phyloP scores from a whole-genome alignment of 2,113 vertebrate species.

The Phylloscopus trochilus region DNA sequence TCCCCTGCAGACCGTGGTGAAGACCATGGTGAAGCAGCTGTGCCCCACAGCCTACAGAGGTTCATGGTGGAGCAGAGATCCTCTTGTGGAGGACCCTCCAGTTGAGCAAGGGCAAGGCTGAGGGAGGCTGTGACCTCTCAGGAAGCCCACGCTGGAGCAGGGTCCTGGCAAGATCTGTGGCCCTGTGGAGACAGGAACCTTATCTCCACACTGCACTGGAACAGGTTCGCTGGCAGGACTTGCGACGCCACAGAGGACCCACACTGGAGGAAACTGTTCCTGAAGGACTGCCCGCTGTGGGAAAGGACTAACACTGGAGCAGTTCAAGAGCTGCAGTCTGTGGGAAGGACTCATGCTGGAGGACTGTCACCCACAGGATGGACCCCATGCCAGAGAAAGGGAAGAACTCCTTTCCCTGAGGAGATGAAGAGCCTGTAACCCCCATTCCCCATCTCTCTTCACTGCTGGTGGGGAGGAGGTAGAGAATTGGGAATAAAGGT shows the following conservation, averaged over 20 bases:
- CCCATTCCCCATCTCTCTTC: not conserved
- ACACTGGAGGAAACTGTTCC: not conserved
- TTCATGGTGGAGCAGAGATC: not conserved
- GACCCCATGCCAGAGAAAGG: not conserved
- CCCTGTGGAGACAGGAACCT: not conserved
- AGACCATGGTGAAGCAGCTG: not conserved
- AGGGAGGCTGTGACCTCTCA: not conserved
- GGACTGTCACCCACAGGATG: not conserved
- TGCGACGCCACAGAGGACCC: not conserved
- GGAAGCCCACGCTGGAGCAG: not conserved
- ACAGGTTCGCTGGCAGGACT: not conserved
- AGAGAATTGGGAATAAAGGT: not conserved
- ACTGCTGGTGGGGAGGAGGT: not conserved
- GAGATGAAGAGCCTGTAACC: not conserved
- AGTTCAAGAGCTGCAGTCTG: not conserved
- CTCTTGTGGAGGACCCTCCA: not conserved
- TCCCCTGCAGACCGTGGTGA: rapidly evolving
- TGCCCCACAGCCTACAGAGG: not conserved
- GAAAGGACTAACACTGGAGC: not conserved
- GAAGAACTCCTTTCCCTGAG: not conserved
- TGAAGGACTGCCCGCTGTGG: not conserved
- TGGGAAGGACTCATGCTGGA: not conserved
- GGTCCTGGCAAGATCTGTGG: not conserved
- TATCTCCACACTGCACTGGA: not conserved
- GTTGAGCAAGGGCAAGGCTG: not conserved